Conservation (phyloP, 2,888 invertebrate species). For the Drosophila differens region DNA sequence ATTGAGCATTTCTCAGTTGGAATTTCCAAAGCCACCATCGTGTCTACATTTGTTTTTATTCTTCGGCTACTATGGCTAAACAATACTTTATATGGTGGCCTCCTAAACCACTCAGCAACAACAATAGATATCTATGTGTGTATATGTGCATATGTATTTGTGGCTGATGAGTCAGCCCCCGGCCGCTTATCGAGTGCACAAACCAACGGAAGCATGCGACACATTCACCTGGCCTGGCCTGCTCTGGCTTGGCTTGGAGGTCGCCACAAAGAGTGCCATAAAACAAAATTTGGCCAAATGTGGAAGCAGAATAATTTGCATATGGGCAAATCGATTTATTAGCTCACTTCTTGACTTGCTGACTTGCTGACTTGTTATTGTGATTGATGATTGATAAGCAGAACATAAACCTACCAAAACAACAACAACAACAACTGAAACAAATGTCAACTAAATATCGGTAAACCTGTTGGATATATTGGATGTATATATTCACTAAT, state of each 20-base stretch:
- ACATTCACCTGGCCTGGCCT: constrained; percentile 45
- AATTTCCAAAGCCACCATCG: constrained; percentile 23
- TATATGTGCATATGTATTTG: not conserved
- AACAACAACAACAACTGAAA: not conserved
- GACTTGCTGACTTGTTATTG: constrained; percentile 1
- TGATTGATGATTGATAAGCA: constrained; percentile 34
- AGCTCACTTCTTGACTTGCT: constrained; percentile 11
- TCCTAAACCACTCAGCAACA: constrained; percentile 48
- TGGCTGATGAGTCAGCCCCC: constrained; percentile 41
- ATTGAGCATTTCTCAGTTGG: constrained; percentile 8
- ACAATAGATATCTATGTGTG: not conserved
- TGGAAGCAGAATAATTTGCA: constrained; percentile 43
- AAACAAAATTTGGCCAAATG: constrained; percentile 64
- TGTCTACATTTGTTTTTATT: constrained; percentile 22
- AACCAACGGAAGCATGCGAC: constrained; percentile 26
- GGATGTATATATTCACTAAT: constrained; percentile 30
- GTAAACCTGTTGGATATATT: not conserved
- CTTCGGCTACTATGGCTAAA: constrained; percentile 6
- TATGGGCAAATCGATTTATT: constrained; percentile 49
- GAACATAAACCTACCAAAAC: constrained; percentile 32
- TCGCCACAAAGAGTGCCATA: constrained; percentile 45
- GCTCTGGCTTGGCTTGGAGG: constrained; percentile 39
- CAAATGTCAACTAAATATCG: not conserved
- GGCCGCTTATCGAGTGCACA: constrained; percentile 39
- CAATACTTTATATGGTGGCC: constrained; percentile 47